Conservation (phyloP, 2,113 vertebrate species). For the Elaphurus davidianus region DNA sequence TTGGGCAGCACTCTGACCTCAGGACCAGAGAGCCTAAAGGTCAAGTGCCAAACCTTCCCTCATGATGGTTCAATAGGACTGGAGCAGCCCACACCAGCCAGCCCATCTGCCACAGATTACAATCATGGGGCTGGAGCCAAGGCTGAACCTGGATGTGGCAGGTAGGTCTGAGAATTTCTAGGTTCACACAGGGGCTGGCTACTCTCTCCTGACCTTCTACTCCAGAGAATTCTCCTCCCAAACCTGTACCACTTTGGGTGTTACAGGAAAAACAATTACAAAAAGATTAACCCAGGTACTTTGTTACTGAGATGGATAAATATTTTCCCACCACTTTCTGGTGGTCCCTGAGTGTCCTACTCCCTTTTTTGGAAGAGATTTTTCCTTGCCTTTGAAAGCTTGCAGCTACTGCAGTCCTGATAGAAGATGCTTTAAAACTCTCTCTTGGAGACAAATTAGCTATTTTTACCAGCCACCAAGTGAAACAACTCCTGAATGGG, state of each 20-base stretch:
- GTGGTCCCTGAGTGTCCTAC: neutral
- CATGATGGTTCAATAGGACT: neutral
- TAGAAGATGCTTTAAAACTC: neutral
- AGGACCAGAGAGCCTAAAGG: neutral
- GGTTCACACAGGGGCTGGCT: neutral
- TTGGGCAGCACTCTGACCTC: neutral
- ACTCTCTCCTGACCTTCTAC: neutral
- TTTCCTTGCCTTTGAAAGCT: neutral
- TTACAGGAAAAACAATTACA: neutral
- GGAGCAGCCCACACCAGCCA: rapidly evolving
- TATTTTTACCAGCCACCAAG: neutral
- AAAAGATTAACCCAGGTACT: neutral
- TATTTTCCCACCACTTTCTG: neutral
- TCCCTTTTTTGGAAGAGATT: neutral
- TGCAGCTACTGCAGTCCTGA: neutral
- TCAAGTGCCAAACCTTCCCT: neutral
- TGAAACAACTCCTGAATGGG: neutral
- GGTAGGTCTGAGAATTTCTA: neutral
- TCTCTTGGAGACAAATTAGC: neutral
- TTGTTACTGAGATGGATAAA: neutral
- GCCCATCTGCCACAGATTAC: neutral
- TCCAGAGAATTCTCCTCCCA: neutral
- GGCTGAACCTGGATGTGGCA: neutral
- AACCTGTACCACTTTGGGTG: neutral
- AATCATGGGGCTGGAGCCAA: neutral